These are phyloP conservation scores for Drosophila navojoa DNA, from an alignment of 1,140 invertebrate species.

Conservation along the genomic window DNA sequence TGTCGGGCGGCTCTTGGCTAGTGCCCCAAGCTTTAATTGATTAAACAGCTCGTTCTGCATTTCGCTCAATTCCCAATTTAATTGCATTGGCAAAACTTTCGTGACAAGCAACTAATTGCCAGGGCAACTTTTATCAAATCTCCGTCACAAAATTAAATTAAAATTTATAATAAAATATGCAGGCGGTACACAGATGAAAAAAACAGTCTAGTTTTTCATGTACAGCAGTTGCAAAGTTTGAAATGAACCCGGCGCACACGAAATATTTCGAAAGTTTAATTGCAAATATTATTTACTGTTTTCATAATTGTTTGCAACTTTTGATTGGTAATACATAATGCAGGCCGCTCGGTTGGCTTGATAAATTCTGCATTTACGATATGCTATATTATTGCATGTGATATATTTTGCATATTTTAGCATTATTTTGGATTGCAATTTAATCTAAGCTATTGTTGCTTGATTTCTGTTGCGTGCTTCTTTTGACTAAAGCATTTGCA, in stretches of 20 bases:
- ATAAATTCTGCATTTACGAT: too few relatives aligned
- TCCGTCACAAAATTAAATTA: constrained; percentile 65
- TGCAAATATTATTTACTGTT: constrained; percentile 64
- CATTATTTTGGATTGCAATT: too few relatives aligned
- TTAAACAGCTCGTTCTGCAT: constrained; percentile 48
- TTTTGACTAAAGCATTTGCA: too few relatives aligned
- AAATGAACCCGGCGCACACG: not conserved
- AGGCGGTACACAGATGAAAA: constrained; percentile 1
- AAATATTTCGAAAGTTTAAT: constrained; percentile 61
- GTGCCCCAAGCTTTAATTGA: constrained; percentile 45
- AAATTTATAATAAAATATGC: constrained; percentile 49
- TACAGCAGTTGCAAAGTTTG: constrained; percentile 22
- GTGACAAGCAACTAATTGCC: constrained; percentile 62
- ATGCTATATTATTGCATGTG: too few relatives aligned
- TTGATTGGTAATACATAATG: constrained; percentile 10
- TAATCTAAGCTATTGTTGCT: too few relatives aligned
- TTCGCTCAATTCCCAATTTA: constrained; percentile 53
- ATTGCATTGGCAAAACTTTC: constrained; percentile 73
- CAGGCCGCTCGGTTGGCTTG: too few relatives aligned
- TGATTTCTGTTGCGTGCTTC: too few relatives aligned
- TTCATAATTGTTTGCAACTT: constrained; percentile 31
- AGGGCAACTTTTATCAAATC: constrained; percentile 45
- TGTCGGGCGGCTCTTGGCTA: not conserved
- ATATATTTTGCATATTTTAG: too few relatives aligned
- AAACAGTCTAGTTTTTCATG: too few relatives aligned